phyloP scores from a whole-genome alignment of 2,113 vertebrate species.

The Cavia porcellus region DNA sequence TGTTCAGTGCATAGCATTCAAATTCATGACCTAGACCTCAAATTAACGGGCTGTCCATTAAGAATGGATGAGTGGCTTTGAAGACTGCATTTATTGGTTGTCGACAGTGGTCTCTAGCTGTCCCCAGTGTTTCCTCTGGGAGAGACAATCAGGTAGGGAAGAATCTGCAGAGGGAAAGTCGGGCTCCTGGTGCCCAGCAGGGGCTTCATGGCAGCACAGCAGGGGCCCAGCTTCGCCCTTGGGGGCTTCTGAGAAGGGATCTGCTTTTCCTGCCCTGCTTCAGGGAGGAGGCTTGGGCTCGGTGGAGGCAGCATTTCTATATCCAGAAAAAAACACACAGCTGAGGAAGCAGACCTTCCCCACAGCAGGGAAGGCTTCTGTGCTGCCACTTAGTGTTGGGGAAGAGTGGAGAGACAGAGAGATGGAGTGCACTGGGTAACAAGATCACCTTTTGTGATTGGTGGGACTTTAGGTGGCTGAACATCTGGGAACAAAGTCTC shows the following conservation, averaged over 20 bases:
- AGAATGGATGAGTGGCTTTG: conserved; percentile 90
- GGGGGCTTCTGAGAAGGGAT: not conserved
- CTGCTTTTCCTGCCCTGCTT: not conserved
- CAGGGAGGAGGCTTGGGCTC: not conserved
- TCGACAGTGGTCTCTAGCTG: conserved; percentile 79
- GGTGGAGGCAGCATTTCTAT: not conserved
- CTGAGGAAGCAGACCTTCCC: not conserved
- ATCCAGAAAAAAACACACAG: not conserved
- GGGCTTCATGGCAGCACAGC: not conserved
- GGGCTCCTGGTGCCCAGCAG: conserved; percentile 52
- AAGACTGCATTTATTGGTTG: conserved; percentile 87
- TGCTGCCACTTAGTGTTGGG: not conserved
- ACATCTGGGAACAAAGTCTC: not conserved
- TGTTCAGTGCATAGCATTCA: conserved; percentile 89
- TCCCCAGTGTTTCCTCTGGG: conserved; percentile 80
- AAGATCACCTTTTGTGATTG: not conserved
- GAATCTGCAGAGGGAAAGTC: conserved; percentile 57
- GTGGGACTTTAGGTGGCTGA: not conserved
- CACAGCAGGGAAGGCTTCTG: not conserved
- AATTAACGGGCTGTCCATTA: conserved; percentile 90
- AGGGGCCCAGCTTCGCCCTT: not conserved
- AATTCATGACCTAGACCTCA: conserved; percentile 91
- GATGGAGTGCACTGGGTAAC: not conserved
- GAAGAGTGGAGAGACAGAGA: conserved; percentile 12
- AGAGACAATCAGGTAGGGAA: conserved; percentile 76